These are phyloP conservation scores for Lucinisca nassula DNA, from an alignment of 2,888 invertebrate genomes.

Conservation along the genomic window DNA sequence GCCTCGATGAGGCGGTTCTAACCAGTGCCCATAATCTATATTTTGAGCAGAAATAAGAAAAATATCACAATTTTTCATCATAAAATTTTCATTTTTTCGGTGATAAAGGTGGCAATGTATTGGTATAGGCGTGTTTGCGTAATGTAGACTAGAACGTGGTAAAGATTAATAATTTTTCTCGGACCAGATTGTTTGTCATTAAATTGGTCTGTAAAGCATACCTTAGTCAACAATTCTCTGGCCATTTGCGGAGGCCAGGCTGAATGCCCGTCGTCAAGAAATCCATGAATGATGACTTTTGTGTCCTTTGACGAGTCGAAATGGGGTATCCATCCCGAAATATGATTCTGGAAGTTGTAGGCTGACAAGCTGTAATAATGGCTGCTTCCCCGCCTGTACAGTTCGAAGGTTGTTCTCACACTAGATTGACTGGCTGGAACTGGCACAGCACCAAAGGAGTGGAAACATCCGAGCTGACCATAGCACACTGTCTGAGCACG, in stretches of 20 bases:
- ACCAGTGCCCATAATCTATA: too few species aligned
- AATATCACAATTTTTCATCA: too few species aligned
- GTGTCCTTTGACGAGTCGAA: conserved; percentile 52
- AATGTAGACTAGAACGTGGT: too few species aligned
- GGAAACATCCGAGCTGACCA: conserved; percentile 51
- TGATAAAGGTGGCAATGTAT: too few species aligned
- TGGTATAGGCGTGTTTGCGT: too few species aligned
- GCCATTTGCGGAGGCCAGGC: conserved; percentile 59
- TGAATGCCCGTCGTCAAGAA: conserved; percentile 52
- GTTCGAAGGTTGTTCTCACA: conserved; percentile 33
- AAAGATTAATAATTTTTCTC: too few species aligned
- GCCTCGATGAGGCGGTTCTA: too few species aligned
- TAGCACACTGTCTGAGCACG: conserved; percentile 21
- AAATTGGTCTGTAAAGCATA: too few species aligned
- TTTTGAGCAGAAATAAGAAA: too few species aligned
- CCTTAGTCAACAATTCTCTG: conserved; percentile 70
- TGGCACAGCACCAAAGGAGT: conserved; percentile 32
- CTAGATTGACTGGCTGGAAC: conserved; percentile 32
- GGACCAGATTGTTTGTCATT: too few species aligned
- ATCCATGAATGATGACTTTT: conserved; percentile 71
- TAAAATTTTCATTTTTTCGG: too few species aligned
- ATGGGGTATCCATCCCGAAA: conserved; percentile 26
- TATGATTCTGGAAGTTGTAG: background rate
- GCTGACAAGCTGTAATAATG: conserved; percentile 20
- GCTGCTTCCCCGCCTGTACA: conserved; percentile 22